Base-by-base conservation (phyloP, 2,113 vertebrate genomes). In the Microcebus lehilahytsara region DNA sequence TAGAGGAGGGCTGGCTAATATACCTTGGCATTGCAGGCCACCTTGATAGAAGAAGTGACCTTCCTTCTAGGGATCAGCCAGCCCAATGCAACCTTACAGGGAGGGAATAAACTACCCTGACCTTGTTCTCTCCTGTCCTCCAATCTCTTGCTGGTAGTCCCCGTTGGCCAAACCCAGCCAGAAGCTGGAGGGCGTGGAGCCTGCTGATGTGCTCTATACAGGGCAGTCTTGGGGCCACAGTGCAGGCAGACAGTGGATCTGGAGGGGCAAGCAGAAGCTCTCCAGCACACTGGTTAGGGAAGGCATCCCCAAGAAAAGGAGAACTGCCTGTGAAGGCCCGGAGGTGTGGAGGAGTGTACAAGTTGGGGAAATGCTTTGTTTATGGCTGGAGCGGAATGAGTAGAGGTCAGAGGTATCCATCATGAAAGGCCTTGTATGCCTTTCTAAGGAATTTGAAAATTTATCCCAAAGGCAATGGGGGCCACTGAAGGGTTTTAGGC, bases 401-500 rank as follows among this genome's bases (percentile, higher is more conserved):
- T 9, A 53, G 51, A 62, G 2, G 4, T n/a, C 13, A 74, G 72
- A 58, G 30, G 1, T 34, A 22, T 58, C 51, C 3, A 6, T 92
- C 51, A 9, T 25, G 66, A 93, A 69, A 90, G 72, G 37, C 72
- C 40, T 80, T 58, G 12, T 27, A 0, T 40, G 77, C 27, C 77
- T 78, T 93, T 91, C 83, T 77, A 58, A 96, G 64, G 58, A 75
- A 64, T 88, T 75, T 89, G 83, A 84, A 91, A 81, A 64, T 27
- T 20, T 42, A 25, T 58, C 86, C 86, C 53, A 32, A 80, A 81
- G 87, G 77, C 49, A 22, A 37, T 20, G 58, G 67, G 32, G 37
- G 13, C 85, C 17, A 23, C 34, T 16, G n/a, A 56, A 77, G 58
- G 32, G 22, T 53, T 83, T 79, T 93, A 49, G 64, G 32, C 20